Conservation (phyloP, 2,113 vertebrate genomes). For the Enhydra lutris region DNA sequence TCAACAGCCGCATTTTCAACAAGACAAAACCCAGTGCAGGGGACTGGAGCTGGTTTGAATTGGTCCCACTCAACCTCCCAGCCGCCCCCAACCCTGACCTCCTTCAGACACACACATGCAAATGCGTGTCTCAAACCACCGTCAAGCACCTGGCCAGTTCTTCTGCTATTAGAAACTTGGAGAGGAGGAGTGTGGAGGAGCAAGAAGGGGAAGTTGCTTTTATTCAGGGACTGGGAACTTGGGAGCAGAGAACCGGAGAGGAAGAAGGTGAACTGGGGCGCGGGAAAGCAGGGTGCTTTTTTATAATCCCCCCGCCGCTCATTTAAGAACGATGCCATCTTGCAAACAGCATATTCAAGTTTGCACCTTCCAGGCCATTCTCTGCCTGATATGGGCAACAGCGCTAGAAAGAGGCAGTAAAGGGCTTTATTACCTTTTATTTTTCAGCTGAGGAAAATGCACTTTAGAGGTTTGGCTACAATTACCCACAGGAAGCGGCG, state of each 20-base stretch:
- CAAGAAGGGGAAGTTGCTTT: not conserved
- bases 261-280: not conserved
- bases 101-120: not conserved
- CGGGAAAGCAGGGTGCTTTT: accelerated
- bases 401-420: accelerated
- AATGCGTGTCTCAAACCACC: not conserved
- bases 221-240: not conserved
- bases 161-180: accelerated
- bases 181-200: accelerated
- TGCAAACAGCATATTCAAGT: not conserved
- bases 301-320: not conserved
- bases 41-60: not conserved
- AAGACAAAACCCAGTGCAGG: not conserved
- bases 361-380: not conserved
- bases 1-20: constrained; percentile 40
- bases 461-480: not conserved
- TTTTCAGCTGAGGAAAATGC: not conserved
- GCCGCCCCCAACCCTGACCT: accelerated
- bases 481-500: not conserved
- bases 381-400: accelerated
- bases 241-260: not conserved
- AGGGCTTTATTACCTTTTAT: not conserved
- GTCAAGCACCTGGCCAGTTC: not conserved
- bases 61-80: not conserved
- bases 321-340: accelerated